Conservation (phyloP, 2,113 vertebrate genomes). For the Noctilio leporinus region DNA sequence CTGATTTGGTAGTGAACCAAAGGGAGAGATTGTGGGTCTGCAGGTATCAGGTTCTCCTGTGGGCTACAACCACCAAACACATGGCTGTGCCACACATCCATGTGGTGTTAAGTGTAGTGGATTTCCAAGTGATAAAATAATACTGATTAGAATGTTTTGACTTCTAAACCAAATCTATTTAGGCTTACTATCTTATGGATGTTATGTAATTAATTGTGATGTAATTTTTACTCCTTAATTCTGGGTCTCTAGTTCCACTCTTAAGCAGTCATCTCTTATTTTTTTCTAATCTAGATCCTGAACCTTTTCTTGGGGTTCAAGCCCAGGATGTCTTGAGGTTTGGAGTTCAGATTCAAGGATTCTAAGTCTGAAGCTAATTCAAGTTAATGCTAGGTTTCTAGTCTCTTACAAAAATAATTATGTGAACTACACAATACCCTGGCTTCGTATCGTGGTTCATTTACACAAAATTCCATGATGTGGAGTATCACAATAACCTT, state of each 20-base stretch:
- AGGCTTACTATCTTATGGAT: background rate
- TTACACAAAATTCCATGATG: background rate
- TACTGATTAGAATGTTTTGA: background rate
- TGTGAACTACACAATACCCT: conserved; percentile 14
- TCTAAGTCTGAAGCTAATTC: background rate
- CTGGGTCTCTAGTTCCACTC: background rate
- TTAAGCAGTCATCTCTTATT: background rate
- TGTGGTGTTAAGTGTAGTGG: background rate
- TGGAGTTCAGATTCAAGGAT: background rate
- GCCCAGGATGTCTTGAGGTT: background rate
- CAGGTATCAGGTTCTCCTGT: background rate
- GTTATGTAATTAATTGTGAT: background rate
- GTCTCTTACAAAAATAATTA: background rate
- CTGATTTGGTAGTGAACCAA: background rate
- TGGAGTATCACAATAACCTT: background rate
- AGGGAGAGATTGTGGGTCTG: background rate
- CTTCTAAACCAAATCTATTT: conserved; percentile 12
- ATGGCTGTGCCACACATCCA: background rate
- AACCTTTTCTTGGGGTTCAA: background rate
- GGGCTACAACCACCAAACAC: background rate
- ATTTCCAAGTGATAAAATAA: conserved; percentile 35
- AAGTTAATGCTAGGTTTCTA: background rate
- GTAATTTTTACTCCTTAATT: background rate
- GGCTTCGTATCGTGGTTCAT: background rate
- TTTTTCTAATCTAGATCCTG: background rate